Percentiles rank a stretch among this genome's conserved stretches.
phyloP scores from a whole-genome alignment of 2,888 invertebrate species.

The Atherix ibis region DNA sequence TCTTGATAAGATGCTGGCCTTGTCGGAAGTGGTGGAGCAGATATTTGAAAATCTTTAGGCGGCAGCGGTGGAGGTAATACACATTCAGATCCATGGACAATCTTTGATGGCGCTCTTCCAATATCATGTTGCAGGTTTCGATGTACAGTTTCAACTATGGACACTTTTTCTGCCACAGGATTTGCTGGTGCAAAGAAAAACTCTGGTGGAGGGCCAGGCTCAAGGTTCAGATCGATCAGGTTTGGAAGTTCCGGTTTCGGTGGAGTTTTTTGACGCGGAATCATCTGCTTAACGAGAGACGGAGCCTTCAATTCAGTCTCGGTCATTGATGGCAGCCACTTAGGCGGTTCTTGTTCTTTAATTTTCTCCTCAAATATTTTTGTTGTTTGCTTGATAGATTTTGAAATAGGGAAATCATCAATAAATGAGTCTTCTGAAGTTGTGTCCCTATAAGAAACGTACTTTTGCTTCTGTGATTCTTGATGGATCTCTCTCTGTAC shows the following conservation, averaged over 20 bases:
- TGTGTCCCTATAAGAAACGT: background rate
- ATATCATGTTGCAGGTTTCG: constrained; percentile 38
- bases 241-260: constrained; percentile 12
- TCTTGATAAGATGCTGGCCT: constrained; percentile 27
- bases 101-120: constrained; percentile 36
- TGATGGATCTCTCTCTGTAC: constrained; percentile 4
- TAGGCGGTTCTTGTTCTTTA: constrained; percentile 10
- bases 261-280: constrained; percentile 19
- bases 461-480: constrained; percentile 3
- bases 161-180: constrained; percentile 32
- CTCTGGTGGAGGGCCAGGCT: constrained; percentile 52
- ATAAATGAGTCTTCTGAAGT: constrained; percentile 17
- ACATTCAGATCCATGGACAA: constrained; percentile 38
- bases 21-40: constrained; percentile 31
- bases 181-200: constrained; percentile 45
- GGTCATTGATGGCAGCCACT: constrained; percentile 15
- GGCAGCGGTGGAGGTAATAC: constrained; percentile 36
- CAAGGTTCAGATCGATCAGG: constrained; percentile 36
- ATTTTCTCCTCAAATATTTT: constrained; percentile 19
- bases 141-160: constrained; percentile 41
- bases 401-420: constrained; percentile 20
- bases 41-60: constrained; percentile 29
- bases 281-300: constrained; percentile 32
- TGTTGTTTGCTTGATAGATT: constrained; percentile 20
- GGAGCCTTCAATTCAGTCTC: constrained; percentile 35